Evolutionary conservation across 2,113 vertebrate species (phyloP), one percentile per base, ranked within the genome.

Genomic region (Ochotona princeps): DNA sequence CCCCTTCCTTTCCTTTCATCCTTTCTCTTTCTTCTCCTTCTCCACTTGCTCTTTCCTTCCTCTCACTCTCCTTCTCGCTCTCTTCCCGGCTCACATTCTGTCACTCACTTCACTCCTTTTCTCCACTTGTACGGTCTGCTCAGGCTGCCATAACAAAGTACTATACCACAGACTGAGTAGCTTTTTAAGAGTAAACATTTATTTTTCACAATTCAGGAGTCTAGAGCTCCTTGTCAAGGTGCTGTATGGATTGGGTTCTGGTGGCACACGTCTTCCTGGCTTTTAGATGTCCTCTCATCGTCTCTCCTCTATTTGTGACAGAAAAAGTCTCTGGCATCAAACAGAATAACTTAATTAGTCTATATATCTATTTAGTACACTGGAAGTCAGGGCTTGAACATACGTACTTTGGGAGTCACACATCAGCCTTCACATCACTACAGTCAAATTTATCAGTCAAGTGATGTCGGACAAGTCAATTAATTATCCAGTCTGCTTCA

Each of bases 1-100:
- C 30, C 2, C 1, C 3, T 3, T 17, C 5, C 1, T 28, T 12
- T 4, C 18, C 1, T 2, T 3, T 12, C 4, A 1, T 21, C 21
- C 8, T 3, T 35, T 10, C 13, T 11, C 2, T 6, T 5, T 2
- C 14, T 15, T 1, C 2, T 18, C 7, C 23, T 25, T 12, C 44
- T 49, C 2, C 20, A 15, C 18, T 44, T 12, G 20, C 30, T 0
- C 23, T 8, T 83, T 28, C 8, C 3, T 57, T n/a, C 30, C n/a
- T 38, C 17, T 72, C 35, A 11, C 54, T 65, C 18, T 25, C 17
- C 9, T 21, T 21, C 13, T 21, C 26, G 57, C 44, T 14, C 11
- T 61, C 17, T 6, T 14, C 18, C 17, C 18, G 2, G 14, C 54
- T 9, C 54, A 57, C 12, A 10, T 26, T 47, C 13, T 8, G 21